Conservation (phyloP, 2,797 vertebrate species). For the Clarias pachynema region DNA sequence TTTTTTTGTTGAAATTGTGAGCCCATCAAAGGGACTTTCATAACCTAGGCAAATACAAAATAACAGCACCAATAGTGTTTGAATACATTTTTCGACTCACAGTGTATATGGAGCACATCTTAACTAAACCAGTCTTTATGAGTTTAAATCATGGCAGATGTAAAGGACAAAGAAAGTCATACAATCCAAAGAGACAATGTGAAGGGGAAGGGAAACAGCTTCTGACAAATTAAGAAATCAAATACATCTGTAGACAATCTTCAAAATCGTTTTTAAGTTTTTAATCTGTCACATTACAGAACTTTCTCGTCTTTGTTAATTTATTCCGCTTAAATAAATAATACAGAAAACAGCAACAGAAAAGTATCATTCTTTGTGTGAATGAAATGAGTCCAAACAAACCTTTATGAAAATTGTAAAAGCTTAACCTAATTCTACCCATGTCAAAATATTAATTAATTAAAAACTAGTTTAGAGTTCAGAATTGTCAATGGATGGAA, state of each 20-base stretch:
- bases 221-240: neutral
- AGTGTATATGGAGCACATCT: neutral
- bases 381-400: neutral
- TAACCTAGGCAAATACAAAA: neutral
- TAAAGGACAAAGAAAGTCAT: neutral
- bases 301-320: neutral
- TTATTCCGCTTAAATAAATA: neutral
- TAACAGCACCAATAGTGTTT: neutral
- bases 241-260: neutral
- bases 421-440: neutral
- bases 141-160: neutral
- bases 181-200: neutral
- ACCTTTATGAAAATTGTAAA: neutral
- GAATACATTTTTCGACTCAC: neutral
- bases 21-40: neutral
- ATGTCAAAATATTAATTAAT: neutral
- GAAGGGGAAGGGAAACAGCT: neutral
- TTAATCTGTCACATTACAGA: constrained; percentile 2
- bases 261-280: neutral
- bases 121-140: neutral
- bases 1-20: too few relatives aligned
- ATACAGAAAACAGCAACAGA: neutral
- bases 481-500: neutral
- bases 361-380: neutral
- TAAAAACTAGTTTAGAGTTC: neutral